Evolutionary conservation across 2,113 vertebrate species (phyloP).

Genomic region (Apaloderma vittatum): DNA sequence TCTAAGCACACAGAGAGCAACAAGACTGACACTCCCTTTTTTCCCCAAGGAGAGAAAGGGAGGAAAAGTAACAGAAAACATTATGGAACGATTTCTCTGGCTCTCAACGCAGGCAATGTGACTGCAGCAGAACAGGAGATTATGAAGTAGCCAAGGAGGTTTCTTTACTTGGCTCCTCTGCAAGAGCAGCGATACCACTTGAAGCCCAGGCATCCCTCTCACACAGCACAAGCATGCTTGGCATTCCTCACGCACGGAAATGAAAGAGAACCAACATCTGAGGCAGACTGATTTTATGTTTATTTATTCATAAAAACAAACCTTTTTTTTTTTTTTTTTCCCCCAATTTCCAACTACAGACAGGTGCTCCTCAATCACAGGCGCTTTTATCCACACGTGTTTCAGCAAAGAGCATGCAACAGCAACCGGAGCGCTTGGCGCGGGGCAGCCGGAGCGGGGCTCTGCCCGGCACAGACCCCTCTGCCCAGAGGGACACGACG

Average conservation of each 20-base stretch:
- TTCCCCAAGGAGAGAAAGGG: background rate
- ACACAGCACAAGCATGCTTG: background rate
- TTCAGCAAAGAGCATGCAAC: background rate
- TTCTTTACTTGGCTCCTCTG: background rate
- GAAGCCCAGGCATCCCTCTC: background rate
- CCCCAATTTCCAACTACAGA: background rate
- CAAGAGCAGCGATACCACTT: background rate
- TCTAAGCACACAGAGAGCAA: background rate
- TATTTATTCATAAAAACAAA: background rate
- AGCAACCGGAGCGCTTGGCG: fast-evolving
- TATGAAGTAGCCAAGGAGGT: background rate
- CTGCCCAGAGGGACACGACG: background rate
- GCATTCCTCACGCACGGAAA: background rate
- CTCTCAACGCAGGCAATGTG: background rate
- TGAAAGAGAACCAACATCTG: background rate
- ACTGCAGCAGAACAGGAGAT: background rate
- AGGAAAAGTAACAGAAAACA: background rate
- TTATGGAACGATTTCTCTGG: background rate
- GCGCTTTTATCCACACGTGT: fast-evolving
- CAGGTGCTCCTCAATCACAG: background rate
- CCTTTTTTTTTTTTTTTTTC: background rate
- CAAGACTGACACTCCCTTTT: background rate
- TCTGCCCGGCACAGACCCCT: background rate
- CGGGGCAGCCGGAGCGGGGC: background rate
- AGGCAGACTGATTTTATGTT: background rate